Evolutionary conservation across 2,888 invertebrate genomes (phyloP), one percentile per base, ranked within the genome.

Genomic region (Drosophila dives): DNA sequence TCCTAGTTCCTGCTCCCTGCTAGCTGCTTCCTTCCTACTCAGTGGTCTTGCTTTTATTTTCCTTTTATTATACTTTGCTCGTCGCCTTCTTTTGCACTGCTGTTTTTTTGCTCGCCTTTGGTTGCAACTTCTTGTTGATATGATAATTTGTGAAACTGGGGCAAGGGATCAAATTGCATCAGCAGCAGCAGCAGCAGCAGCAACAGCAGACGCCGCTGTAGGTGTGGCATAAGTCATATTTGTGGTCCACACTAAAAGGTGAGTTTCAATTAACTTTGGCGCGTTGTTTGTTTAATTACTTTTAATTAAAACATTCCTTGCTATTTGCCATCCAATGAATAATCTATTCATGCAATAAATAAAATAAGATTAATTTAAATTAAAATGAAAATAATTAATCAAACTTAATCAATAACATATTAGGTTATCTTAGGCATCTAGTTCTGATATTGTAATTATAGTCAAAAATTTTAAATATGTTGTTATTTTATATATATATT

Each of bases 81-180:
- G 20, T 63, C 49, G 45, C 59, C 55, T 29, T 26, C 38, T 40
- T 6, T 33, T 38, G 23, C 26, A 40, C 15, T 53, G 53, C 32
- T 40, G 48, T 60, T 17, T 56, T 40, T 36, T 15, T 55, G 61
- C 17, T 50, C 45, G 61, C 61, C 60, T 60, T 63, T 50, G 61
- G 55, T 34, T 56, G 33, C 51, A 53, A 45, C 59, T 64, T 69
- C 62, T 53, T 64, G 65, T 50, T 63, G 78, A 82, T 84, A 76
- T 86, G 74, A 86, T 84, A 86, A 84, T 86, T 84, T 80, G 78
- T 71, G 75, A 68, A 73, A 66, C 77, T 68, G 72, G 72, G 55
- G 49, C 51, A 66, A 66, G 66, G 73, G 65, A 83, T 83, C 78
- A 78, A 71, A 50, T 84, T 80, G 86, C 86, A 76, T 23, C 45